Evolutionary conservation across 2,113 vertebrate species (phyloP).

Genomic region (Tor tambroides): DNA sequence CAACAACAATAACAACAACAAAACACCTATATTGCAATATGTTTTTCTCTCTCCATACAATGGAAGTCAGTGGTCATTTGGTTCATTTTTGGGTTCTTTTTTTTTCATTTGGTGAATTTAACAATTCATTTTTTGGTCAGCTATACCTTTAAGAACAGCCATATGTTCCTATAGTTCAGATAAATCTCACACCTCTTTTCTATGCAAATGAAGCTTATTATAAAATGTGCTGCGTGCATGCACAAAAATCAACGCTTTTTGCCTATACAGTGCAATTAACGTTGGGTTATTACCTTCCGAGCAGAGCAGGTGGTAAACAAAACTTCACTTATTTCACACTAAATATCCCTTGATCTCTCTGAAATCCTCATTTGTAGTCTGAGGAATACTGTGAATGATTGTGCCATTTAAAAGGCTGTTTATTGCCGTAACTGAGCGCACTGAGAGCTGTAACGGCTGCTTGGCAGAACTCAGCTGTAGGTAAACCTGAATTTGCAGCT

Average conservation of each 20-base stretch:
- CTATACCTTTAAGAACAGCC: neutral
- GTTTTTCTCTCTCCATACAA: no score
- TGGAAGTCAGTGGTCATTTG: no score
- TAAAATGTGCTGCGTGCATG: neutral
- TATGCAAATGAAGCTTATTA: neutral
- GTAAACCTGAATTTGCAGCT: slow-evolving; percentile 7
- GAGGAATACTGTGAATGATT: neutral
- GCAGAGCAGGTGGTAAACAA: neutral
- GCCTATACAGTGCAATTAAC: neutral
- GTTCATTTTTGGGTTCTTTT: no score
- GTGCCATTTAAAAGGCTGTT: neutral
- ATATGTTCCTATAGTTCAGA: neutral
- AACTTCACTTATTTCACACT: neutral
- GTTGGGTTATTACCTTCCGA: neutral
- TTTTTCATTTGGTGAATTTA: no score
- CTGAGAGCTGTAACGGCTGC: neutral
- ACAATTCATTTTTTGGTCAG: neutral
- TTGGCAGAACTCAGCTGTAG: slow-evolving; percentile 3
- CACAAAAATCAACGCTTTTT: neutral
- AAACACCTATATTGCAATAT: no score
- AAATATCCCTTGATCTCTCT: neutral
- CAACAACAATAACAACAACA: no score
- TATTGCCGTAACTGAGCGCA: neutral
- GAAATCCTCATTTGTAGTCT: neutral
- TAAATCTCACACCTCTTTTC: neutral